Percentiles rank a stretch among this genome's conserved stretches.
These are phyloP conservation scores for Calameuta filiformis DNA, from an alignment of 2,888 invertebrate genomes.

Conservation along the genomic window DNA sequence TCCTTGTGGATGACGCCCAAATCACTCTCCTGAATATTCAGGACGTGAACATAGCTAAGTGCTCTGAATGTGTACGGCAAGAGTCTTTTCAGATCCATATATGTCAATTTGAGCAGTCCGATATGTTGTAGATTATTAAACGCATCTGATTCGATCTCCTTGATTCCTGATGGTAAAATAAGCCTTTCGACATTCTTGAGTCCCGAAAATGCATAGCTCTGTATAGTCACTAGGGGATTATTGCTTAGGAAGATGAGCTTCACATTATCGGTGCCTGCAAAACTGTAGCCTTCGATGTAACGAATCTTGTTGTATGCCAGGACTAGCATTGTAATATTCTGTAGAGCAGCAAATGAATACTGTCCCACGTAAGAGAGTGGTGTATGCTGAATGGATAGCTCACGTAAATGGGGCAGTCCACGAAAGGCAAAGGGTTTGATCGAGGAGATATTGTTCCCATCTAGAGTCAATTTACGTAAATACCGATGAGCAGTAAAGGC, in stretches of 20 bases:
- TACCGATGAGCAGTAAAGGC: slow-evolving; percentile 85
- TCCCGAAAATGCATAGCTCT: slow-evolving; percentile 86
- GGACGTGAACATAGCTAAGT: slow-evolving; percentile 77
- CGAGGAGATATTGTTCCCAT: slow-evolving; percentile 86
- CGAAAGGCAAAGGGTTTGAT: slow-evolving; percentile 89
- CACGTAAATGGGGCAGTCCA: slow-evolving; percentile 81
- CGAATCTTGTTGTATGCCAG: slow-evolving; percentile 78
- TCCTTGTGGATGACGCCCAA: slow-evolving; percentile 78
- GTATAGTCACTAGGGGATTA: slow-evolving; percentile 85
- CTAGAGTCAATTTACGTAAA: slow-evolving; percentile 84
- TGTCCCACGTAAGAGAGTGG: slow-evolving; percentile 83
- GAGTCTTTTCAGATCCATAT: slow-evolving; percentile 83
- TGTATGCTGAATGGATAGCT: slow-evolving; percentile 87
- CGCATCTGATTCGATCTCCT: slow-evolving; percentile 80
- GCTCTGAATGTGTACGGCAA: slow-evolving; percentile 81
- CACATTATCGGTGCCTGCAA: slow-evolving; percentile 88
- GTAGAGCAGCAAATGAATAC: slow-evolving; percentile 86
- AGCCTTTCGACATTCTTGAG: slow-evolving; percentile 85
- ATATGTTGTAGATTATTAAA: slow-evolving; percentile 86
- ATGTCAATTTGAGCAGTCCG: slow-evolving; percentile 83
- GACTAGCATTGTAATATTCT: slow-evolving; percentile 80
- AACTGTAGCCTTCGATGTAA: slow-evolving; percentile 80
- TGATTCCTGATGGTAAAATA: slow-evolving; percentile 84
- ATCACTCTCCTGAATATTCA: slow-evolving; percentile 86
- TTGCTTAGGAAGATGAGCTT: slow-evolving; percentile 84